Evolutionary conservation across 35 echinoderm and acorn worm genomes (phyloP), one percentile per base, ranked within the genome.

Genomic region (Ptychodera flava): DNA sequence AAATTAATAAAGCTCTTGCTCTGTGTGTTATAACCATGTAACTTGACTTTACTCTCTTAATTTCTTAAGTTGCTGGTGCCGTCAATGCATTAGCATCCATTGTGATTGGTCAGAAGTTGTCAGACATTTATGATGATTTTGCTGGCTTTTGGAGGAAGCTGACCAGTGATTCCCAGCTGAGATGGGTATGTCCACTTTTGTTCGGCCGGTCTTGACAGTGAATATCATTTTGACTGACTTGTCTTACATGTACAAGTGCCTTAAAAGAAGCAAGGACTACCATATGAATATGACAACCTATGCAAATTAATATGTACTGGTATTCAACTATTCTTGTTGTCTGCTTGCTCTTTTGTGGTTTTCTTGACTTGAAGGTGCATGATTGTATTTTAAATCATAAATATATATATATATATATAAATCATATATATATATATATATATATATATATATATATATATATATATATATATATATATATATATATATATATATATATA

Each of bases 111-210:
- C 53, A 90, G 64, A 36, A 87, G 30, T 82, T 98, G 36, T 34
- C 87, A 36, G 85, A 91, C 1, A 94, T 98, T 77, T 92, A 81
- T 88, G 87, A 86, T 30, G 90, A 98, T 78, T 98, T 98, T 92
- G 95, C 79, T 1, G 64, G 85, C 1, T 98, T 98, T 83, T 98
- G 89, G 85, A 87, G 89, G 16, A 94, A 85, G 14, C 28, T 98
- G 28, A 91, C 89, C 1, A 91, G 90, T 77, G 95, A 98, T 77
- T 94, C 95, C 0, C 95, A 98, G 30, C 82, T 98, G 0, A 88
- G 95, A 98, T 98, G 95, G 95, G 95, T 98, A 79, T 82, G 78
- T 87, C 36, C 33, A 35, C 35, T n/a, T n/a, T n/a, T n/a, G n/a
- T n/a, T n/a, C n/a, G n/a, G n/a, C n/a, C n/a, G n/a, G n/a, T n/a